These are phyloP conservation scores for Sesamia nonagrioides DNA, from an alignment of 1,140 invertebrate genomes.

Conservation along the genomic window DNA sequence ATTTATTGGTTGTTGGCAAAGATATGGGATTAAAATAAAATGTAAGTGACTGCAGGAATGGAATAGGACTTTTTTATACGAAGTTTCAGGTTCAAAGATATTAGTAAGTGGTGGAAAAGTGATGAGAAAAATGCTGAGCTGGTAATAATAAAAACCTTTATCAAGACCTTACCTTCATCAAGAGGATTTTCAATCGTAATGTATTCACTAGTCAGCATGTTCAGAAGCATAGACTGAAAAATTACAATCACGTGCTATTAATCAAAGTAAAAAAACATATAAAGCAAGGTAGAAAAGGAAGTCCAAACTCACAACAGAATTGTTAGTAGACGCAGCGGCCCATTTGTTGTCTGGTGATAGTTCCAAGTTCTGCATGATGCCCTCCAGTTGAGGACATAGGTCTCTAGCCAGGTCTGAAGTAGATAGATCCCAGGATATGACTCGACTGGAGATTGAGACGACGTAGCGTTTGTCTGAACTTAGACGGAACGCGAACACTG, in stretches of 20 bases:
- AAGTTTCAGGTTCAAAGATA: too few relatives aligned
- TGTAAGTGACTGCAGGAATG: too few relatives aligned
- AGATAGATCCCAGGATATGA: constrained; percentile 98
- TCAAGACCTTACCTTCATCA: constrained; percentile 88
- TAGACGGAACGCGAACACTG: constrained; percentile 97
- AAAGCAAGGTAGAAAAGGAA: not conserved
- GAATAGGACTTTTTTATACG: too few relatives aligned
- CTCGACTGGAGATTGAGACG: constrained; percentile 98
- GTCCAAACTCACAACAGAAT: constrained; percentile 92
- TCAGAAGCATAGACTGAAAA: constrained; percentile 93
- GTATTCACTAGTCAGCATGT: constrained; percentile 97
- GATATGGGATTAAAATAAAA: too few relatives aligned
- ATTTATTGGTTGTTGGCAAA: too few relatives aligned
- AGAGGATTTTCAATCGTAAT: constrained; percentile 94
- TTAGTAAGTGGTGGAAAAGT: too few relatives aligned
- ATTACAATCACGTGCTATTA: constrained; percentile 31
- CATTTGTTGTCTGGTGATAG: constrained; percentile 98
- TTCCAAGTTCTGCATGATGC: constrained; percentile 98
- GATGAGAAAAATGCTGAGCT: too few relatives aligned
- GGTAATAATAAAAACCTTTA: too few relatives aligned
- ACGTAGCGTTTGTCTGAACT: constrained; percentile 97
- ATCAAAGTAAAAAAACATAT: not conserved
- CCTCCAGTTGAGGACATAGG: constrained; percentile 97
- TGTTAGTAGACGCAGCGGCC: constrained; percentile 98
- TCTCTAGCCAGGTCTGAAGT: constrained; percentile 97